phyloP scores from a whole-genome alignment of 2,113 vertebrate species.

The Oreocharis arfaki region DNA sequence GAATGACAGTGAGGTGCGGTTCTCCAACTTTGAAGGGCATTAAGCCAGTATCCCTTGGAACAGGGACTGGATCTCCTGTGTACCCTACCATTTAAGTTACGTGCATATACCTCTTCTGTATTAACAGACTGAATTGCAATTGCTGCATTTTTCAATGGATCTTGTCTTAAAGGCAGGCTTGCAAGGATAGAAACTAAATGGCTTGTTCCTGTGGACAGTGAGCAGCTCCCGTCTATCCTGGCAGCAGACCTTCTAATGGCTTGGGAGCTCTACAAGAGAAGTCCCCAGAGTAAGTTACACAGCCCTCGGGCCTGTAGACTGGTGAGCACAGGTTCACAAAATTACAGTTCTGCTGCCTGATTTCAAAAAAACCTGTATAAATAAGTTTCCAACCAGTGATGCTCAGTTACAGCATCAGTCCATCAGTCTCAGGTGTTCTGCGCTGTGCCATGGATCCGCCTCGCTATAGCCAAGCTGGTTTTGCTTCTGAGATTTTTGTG shows the following conservation, averaged over 20 bases:
- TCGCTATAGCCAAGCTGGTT: fast-evolving
- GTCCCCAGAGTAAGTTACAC: not conserved
- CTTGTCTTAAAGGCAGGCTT: not conserved
- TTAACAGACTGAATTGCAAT: not conserved
- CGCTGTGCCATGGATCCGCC: not conserved
- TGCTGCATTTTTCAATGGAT: not conserved
- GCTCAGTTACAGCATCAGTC: not conserved
- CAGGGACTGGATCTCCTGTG: not conserved
- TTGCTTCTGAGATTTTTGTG: not conserved
- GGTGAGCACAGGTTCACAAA: not conserved
- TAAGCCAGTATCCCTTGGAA: not conserved
- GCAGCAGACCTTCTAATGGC: not conserved
- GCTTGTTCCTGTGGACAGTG: not conserved
- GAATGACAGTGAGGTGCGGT: not conserved
- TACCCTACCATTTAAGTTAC: not conserved
- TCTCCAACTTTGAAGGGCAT: not conserved
- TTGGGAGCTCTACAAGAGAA: not conserved
- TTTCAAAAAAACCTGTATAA: fast-evolving
- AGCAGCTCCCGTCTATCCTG: not conserved
- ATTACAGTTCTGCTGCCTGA: not conserved
- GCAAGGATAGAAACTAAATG: not conserved
- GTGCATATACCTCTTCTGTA: not conserved
- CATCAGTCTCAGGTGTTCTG: not conserved
- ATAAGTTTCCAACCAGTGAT: not conserved
- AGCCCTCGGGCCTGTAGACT: not conserved